Conservation (phyloP, 2,113 vertebrate genomes). For the Falco punctatus region DNA sequence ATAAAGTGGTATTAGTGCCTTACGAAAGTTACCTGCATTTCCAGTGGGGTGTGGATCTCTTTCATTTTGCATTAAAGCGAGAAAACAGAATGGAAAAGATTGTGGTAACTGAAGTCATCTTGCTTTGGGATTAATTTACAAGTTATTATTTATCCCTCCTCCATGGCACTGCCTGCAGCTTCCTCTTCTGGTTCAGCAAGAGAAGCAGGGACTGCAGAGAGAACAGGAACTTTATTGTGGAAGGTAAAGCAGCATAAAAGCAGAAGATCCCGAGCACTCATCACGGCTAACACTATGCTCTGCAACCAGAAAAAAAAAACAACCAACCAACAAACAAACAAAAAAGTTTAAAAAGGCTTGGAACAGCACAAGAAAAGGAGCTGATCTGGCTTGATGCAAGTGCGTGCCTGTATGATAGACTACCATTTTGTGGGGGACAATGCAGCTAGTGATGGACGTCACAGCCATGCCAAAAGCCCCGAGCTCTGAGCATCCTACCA, state of each 20-base stretch:
- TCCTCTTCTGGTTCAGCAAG: background rate
- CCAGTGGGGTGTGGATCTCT: background rate
- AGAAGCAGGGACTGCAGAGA: background rate
- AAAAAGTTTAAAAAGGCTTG: background rate
- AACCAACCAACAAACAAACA: background rate
- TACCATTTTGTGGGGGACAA: background rate
- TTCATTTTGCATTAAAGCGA: background rate
- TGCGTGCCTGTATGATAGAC: accelerated
- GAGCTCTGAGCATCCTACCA: background rate
- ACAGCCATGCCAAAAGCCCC: background rate
- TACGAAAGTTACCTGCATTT: background rate
- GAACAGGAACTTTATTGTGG: background rate
- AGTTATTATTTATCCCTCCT: background rate
- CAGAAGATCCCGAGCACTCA: background rate
- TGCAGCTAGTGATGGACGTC: background rate
- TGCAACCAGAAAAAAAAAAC: background rate
- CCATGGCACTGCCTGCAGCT: background rate
- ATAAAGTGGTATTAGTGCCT: background rate
- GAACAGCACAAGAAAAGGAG: background rate
- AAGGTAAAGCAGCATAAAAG: background rate
- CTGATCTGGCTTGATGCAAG: background rate
- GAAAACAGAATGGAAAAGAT: background rate
- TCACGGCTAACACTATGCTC: background rate
- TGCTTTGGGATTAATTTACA: background rate
- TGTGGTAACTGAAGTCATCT: background rate